Percentiles rank a stretch among this genome's conserved stretches.
phyloP scores from a whole-genome alignment of 2,888 invertebrate genomes.

The Balanococcus diminutus region DNA sequence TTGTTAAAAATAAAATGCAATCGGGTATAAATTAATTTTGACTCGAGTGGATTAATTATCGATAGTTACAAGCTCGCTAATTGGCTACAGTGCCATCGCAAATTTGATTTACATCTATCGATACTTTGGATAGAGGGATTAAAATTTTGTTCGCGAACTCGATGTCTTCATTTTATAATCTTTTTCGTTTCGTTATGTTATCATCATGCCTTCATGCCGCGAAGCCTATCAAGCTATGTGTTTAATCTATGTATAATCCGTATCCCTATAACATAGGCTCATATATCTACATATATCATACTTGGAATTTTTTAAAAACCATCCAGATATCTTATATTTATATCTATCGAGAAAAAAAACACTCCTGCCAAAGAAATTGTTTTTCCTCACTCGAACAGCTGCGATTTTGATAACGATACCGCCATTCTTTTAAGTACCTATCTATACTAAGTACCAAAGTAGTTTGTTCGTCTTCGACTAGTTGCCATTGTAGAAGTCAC shows the following conservation, averaged over 20 bases:
- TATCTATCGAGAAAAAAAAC: too few species aligned
- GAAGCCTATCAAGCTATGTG: background rate
- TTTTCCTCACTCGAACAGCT: slow-evolving; percentile 9
- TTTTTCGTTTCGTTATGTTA: background rate
- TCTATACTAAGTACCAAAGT: too few species aligned
- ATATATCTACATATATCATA: too few species aligned
- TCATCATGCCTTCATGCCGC: background rate
- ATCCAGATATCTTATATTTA: background rate
- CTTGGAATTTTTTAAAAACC: background rate
- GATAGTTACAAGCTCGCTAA: slow-evolving; percentile 11
- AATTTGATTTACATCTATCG: slow-evolving; percentile 1
- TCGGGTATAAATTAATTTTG: slow-evolving; percentile 25
- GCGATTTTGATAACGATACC: slow-evolving; percentile 37
- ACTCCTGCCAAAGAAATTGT: background rate
- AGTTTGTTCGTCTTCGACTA: too few species aligned
- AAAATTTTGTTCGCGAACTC: background rate
- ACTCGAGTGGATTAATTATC: slow-evolving; percentile 20
- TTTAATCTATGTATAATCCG: background rate
- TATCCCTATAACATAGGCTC: background rate
- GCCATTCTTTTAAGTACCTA: too few species aligned
- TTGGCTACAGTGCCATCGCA: slow-evolving; percentile 24
- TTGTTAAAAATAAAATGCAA: background rate
- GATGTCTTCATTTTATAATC: background rate
- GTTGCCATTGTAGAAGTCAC: background rate
- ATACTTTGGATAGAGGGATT: slow-evolving; percentile 15